These are phyloP conservation scores for Symphodus melops DNA, from an alignment of 2,113 vertebrate genomes.

Conservation along the genomic window DNA sequence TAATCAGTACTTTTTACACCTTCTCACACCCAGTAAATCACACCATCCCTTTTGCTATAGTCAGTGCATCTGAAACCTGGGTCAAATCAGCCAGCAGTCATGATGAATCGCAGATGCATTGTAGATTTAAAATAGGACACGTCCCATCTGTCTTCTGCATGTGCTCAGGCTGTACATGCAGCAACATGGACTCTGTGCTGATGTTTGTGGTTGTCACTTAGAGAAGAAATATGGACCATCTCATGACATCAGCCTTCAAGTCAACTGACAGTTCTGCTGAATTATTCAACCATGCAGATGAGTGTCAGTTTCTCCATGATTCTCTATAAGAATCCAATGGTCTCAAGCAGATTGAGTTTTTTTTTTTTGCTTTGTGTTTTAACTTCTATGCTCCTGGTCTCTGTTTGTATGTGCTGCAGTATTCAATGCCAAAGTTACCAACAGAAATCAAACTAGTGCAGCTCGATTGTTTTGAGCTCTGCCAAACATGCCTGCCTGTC, in stretches of 20 bases:
- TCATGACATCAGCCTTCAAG: constrained; percentile 47
- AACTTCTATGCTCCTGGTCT: neutral
- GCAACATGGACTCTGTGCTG: neutral
- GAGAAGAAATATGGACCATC: constrained; percentile 34
- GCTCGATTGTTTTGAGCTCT: constrained; percentile 3
- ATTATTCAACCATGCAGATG: constrained; percentile 62
- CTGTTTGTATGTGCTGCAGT: too few relatives aligned
- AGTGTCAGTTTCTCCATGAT: constrained; percentile 31
- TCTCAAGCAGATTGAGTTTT: neutral
- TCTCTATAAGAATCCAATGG: constrained; percentile 14
- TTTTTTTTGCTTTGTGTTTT: neutral
- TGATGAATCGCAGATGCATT: neutral
- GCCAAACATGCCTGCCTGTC: neutral
- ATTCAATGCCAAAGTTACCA: constrained; percentile 6
- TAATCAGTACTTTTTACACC: neutral
- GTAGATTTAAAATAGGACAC: constrained; percentile 21
- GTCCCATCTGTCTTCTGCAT: constrained; percentile 3
- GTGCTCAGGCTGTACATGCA: neutral
- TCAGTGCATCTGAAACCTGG: constrained; percentile 21
- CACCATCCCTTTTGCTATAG: constrained; percentile 18
- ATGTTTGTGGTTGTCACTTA: constrained; percentile 12
- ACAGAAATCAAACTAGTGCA: constrained; percentile 9
- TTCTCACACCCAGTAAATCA: constrained; percentile 8
- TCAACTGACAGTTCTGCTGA: constrained; percentile 58
- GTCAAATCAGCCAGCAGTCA: constrained; percentile 30